phyloP scores from a whole-genome alignment of 2,113 vertebrate species.

The Oreocharis arfaki region DNA sequence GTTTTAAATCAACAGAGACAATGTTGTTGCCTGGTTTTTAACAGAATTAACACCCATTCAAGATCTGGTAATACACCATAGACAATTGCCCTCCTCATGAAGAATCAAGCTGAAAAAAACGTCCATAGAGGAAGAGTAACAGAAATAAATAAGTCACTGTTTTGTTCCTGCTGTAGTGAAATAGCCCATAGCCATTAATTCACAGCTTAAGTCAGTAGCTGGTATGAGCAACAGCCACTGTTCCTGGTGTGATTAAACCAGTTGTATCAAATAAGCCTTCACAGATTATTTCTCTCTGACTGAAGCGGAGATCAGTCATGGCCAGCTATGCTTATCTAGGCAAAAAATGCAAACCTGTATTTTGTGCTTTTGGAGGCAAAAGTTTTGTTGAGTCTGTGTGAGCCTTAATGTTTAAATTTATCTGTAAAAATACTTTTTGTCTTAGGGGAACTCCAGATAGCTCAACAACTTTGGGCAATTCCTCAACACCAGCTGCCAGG shows the following conservation, averaged over 20 bases:
- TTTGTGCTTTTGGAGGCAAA: background rate
- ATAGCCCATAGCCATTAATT: background rate
- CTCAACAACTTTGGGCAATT: background rate
- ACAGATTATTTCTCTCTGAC: background rate
- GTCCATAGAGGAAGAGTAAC: background rate
- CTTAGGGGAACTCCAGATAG: background rate
- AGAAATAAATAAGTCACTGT: background rate
- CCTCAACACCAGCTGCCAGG: background rate
- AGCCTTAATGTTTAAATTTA: background rate
- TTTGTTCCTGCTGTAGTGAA: background rate
- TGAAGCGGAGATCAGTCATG: background rate
- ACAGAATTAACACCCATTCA: background rate
- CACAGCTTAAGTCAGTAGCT: background rate
- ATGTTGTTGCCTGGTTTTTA: background rate
- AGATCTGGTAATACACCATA: background rate
- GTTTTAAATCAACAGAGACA: background rate
- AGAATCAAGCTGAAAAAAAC: background rate
- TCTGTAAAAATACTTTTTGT: background rate
- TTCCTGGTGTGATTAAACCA: background rate
- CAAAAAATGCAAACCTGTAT: background rate
- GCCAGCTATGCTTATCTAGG: background rate
- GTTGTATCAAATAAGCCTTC: background rate
- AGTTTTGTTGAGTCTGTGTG: background rate
- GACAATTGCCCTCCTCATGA: background rate
- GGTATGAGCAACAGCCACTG: background rate